Evolutionary conservation across 2,113 vertebrate species (phyloP), one percentile per base, ranked within the genome.

Genomic region (Taxidea taxus): DNA sequence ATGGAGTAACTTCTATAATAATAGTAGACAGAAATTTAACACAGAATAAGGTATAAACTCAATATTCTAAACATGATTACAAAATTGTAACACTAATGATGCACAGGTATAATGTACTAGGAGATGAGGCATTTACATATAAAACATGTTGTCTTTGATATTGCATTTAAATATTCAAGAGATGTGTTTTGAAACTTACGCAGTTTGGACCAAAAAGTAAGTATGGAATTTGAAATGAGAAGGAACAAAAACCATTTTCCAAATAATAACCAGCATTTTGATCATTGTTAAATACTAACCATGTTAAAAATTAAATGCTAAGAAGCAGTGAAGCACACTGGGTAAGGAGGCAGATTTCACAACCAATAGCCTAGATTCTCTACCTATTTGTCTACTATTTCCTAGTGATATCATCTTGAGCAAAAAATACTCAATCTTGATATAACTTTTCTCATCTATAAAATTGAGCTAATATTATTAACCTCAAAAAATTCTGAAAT

Each of bases 381-480:
- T 44, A 58, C 18, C 6, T 18, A 6, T 51, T 29, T 1, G 21
- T 42, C 7, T 44, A 58, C 5, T 7, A 49, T 13, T 49, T 82
- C 31, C 13, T 47, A 29, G 6, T 54, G 4, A 66, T 47, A 14
- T 39, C 9, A 74, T 58, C 20, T 74, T 31, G 6, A 81, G 5
- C 42, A 64, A 75, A 42, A 80, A 44, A 23, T 70, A 20, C 0
- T n/a, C 5, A 29, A 51, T 6, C 7, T 87, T 74, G 58, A 1
- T 74, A 62, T 37, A 15, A 1, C 3, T 64, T 64, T 92, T 77
- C 44, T 44, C 8, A 95, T 42, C 23, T 37, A 15, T 58, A 70
- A 92, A 77, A 90, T 89, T 18, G 39, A 84, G 6, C 27, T 92
- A 74, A 49, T 23, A 49, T 7, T 62, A 74, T 70, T 74, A 81